Percentiles rank a stretch among this genome's conserved stretches.
Evolutionary conservation across 2,888 invertebrate genomes (phyloP).

Genomic region (Ceramica pisi): DNA sequence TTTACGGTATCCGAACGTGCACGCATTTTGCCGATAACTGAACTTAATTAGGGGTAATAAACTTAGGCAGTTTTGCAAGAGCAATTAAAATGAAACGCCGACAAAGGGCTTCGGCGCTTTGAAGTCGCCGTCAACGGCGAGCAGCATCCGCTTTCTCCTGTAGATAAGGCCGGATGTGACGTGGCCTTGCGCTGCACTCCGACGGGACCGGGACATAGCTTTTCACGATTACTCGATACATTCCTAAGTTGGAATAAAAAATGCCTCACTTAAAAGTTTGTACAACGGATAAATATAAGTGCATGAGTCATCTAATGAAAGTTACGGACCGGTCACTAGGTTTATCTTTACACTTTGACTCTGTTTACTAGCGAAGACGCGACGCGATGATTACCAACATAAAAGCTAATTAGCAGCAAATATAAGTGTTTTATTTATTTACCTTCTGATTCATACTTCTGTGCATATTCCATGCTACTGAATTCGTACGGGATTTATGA

Average conservation of each 20-base stretch:
- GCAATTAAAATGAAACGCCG: slow-evolving; percentile 81
- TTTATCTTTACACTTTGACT: slow-evolving; percentile 60
- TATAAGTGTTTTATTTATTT: slow-evolving; percentile 64
- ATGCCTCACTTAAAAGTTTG: slow-evolving; percentile 71
- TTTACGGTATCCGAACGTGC: slow-evolving; percentile 52
- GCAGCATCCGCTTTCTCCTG: slow-evolving; percentile 88
- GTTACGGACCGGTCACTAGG: slow-evolving; percentile 56
- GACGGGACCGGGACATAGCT: slow-evolving; percentile 83
- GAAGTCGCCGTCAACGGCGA: slow-evolving; percentile 79
- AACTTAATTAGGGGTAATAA: slow-evolving; percentile 78
- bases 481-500: slow-evolving; percentile 63
- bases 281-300: slow-evolving; percentile 69
- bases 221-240: slow-evolving; percentile 89
- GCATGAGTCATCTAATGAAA: slow-evolving; percentile 78
- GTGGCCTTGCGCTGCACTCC: slow-evolving; percentile 81
- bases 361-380: slow-evolving; percentile 50
- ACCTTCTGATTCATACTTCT: slow-evolving; percentile 60
- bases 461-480: slow-evolving; percentile 62
- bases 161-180: slow-evolving; percentile 87
- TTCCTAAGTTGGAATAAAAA: slow-evolving; percentile 83
- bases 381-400: slow-evolving; percentile 54
- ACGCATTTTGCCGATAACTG: slow-evolving; percentile 73
- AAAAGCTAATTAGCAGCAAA: slow-evolving; percentile 65
- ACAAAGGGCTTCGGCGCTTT: slow-evolving; percentile 83
- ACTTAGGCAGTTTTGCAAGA: slow-evolving; percentile 84